Percentiles rank a stretch among this genome's conserved stretches.
phyloP scores from a whole-genome alignment of 2,888 invertebrate species.

The Ichneumoninae sp. region DNA sequence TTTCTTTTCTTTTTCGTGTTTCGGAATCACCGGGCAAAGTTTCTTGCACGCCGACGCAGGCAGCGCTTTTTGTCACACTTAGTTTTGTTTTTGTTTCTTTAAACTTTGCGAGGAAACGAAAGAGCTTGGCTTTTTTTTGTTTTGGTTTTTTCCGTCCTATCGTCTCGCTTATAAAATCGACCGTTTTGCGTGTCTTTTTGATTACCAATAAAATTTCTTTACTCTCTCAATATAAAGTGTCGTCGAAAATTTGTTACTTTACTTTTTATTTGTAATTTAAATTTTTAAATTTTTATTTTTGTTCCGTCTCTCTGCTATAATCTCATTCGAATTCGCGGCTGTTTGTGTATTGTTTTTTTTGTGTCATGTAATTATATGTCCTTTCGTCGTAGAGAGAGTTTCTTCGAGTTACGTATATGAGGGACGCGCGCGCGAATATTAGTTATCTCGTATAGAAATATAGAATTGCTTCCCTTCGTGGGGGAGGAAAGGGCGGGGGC shows the following conservation, averaged over 20 bases:
- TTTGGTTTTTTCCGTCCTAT: constrained; percentile 14
- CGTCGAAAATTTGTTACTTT: constrained; percentile 53
- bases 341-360: constrained; percentile 29
- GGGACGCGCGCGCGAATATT: constrained; percentile 71
- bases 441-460: constrained; percentile 72
- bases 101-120: constrained; percentile 40
- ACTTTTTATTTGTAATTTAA: neutral
- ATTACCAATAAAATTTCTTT: constrained; percentile 51
- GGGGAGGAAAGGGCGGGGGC: constrained; percentile 37
- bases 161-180: constrained; percentile 50
- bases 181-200: constrained; percentile 9
- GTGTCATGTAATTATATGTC: constrained; percentile 36
- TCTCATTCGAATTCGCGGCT: constrained; percentile 23
- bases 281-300: constrained; percentile 23
- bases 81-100: neutral
- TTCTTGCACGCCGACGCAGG: constrained; percentile 32
- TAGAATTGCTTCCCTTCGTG: constrained; percentile 65
- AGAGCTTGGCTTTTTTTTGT: neutral
- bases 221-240: constrained; percentile 48
- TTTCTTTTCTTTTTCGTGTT: constrained; percentile 29
- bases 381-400: constrained; percentile 48
- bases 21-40: constrained; percentile 55
- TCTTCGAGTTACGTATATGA: constrained; percentile 73
- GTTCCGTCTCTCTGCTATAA: constrained; percentile 18
- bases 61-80: neutral